Base-by-base conservation (phyloP, 2,888 invertebrate genomes). In the Oligia latruncula region DNA sequence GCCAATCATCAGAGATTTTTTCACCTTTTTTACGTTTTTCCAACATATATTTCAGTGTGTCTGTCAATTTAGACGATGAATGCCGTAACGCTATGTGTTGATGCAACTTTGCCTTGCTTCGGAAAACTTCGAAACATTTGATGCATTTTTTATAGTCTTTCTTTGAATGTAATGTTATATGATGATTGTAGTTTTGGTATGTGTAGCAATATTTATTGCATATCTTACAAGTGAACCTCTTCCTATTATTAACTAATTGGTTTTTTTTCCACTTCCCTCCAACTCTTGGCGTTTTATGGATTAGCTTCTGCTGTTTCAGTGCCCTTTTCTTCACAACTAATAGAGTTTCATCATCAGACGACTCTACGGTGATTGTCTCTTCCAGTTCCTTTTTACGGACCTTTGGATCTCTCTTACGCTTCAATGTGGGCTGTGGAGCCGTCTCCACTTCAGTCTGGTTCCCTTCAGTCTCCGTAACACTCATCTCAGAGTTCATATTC, bases 201-300 rank as follows among this genome's bases (percentile, higher is more conserved):
- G 96, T 96, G 40, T 95, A 96, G 67, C 96, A 96, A 67, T 95
- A 93, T 84, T 94, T 94, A 0, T 94, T 91, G 79, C 96, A 97
- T 23, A 92, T 82, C 0, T 89, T 88, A 29, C 96, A 96, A 0
- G 93, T 93, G 4, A 96, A 93, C 65, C 90, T 88, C 4, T 88
- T 90, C 52, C 84, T 89, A 5, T 88, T 90, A 1, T 81, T 65
- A 13, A 68, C 79, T 0, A 68, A 11, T 46, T 81, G 71, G 2
- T 77, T 82, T 15, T 75, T 86, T 75, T 75, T 73, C 79, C 55
- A 81, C 74, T 78, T 78, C 60, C 55, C 80, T 40, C 66, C 3
- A 58, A 23, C 46, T 78, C 13, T 13, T 9, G n/a, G 1, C 15
- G 0, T 49, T 62, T 70, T 11, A 49, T 58, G 0, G 0, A 76